These are phyloP conservation scores for Zoroaster sp. DNA, from an alignment of 53 echinoderm and acorn worm genomes.

Conservation along the genomic window DNA sequence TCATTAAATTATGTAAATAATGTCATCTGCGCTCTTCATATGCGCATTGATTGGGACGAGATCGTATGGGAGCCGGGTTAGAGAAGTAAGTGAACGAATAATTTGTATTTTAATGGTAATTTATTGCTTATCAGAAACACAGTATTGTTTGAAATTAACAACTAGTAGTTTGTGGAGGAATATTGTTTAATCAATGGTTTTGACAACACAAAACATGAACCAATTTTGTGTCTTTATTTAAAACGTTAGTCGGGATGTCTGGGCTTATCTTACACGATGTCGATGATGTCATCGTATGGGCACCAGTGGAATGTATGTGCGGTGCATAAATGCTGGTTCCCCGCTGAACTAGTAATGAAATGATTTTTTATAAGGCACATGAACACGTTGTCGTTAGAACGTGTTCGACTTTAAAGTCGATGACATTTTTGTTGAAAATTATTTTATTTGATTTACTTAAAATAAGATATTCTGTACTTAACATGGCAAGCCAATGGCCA, in stretches of 20 bases:
- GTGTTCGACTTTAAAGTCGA: too few relatives aligned
- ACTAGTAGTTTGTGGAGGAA: background rate
- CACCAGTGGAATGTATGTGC: background rate
- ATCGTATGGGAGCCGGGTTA: background rate
- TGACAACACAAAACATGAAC: background rate
- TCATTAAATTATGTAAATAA: background rate
- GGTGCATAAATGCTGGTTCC: background rate
- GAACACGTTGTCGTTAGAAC: too few relatives aligned
- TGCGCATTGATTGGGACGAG: background rate
- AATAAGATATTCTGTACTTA: too few relatives aligned
- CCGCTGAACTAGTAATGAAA: background rate
- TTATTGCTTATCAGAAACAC: background rate
- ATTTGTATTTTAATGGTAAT: background rate
- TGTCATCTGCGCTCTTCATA: background rate
- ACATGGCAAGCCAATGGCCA: too few relatives aligned
- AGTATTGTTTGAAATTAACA: too few relatives aligned
- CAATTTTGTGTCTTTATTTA: background rate
- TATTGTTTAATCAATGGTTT: background rate
- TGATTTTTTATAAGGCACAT: too few relatives aligned
- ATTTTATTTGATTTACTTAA: too few relatives aligned
- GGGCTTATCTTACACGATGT: background rate
- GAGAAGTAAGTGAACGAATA: background rate
- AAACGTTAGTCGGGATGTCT: background rate
- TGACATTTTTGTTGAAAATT: too few relatives aligned
- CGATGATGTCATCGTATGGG: slow-evolving; percentile 12